Evolutionary conservation across 2,797 vertebrate genomes (phyloP).

Genomic region (Poeciliopsis infans): DNA sequence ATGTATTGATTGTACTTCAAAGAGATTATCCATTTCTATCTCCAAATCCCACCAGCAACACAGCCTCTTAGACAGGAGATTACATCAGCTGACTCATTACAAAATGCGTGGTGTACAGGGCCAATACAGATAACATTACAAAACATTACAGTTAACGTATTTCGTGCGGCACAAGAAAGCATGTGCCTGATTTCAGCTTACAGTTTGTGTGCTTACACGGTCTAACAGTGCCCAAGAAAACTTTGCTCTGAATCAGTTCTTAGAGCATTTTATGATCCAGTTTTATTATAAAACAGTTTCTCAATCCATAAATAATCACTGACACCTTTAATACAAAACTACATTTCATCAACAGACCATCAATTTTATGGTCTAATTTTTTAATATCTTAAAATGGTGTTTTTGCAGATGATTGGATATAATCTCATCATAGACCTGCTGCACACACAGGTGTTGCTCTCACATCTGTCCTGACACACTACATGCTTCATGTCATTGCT

Average conservation of each 20-base stretch:
- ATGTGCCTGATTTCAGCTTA: not conserved
- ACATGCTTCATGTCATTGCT: not conserved
- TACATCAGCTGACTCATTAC: constrained; percentile 7
- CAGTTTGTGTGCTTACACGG: not conserved
- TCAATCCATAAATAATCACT: not conserved
- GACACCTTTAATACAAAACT: not conserved
- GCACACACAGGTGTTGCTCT: not conserved
- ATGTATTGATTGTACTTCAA: constrained; percentile 1
- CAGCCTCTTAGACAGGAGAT: not conserved
- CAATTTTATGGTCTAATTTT: not conserved
- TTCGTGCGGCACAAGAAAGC: not conserved
- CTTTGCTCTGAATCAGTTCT: not conserved
- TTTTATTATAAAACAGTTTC: not conserved
- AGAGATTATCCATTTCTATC: not conserved
- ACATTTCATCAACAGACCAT: not conserved
- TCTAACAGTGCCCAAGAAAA: not conserved
- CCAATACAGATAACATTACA: not conserved
- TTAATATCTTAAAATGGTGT: not conserved
- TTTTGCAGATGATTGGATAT: not conserved
- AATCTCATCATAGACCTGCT: not conserved
- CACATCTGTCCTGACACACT: not conserved
- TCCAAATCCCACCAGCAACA: not conserved
- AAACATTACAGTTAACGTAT: not conserved
- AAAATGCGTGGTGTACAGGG: not conserved
- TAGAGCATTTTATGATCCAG: not conserved